phyloP scores from a whole-genome alignment of 1,140 invertebrate species.

The Zeugodacus cucurbitae region DNA sequence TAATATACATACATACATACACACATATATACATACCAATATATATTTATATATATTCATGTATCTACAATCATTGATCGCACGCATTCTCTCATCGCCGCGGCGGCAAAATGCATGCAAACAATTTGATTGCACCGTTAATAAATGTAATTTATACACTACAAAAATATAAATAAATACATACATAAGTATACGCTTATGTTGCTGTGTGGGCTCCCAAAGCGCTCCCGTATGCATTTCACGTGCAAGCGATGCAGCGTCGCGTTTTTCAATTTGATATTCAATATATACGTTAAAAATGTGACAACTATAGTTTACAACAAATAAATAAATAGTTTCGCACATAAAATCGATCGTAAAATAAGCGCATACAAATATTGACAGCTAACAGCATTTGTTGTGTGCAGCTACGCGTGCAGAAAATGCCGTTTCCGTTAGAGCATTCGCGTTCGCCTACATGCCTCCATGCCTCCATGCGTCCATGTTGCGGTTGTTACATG shows the following conservation, averaged over 20 bases:
- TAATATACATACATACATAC: background rate
- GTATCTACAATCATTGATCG: background rate
- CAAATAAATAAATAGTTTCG: background rate
- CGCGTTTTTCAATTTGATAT: background rate
- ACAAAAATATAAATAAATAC: background rate
- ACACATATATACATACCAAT: background rate
- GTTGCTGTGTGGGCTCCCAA: background rate
- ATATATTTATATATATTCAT: background rate
- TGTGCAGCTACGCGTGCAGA: conserved; percentile 11
- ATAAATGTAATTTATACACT: conserved; percentile 16
- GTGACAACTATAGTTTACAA: background rate
- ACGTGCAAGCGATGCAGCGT: background rate
- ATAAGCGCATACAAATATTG: background rate
- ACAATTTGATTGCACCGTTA: background rate
- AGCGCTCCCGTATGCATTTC: background rate
- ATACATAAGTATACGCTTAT: background rate
- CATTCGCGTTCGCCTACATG: too few species aligned
- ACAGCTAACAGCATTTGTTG: background rate
- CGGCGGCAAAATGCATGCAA: conserved; percentile 1
- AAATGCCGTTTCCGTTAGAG: conserved; percentile 20
- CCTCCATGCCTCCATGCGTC: too few species aligned
- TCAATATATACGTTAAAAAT: background rate
- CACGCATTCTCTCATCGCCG: background rate
- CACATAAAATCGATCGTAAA: conserved; percentile 3
- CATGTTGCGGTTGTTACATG: background rate